Conservation (phyloP, 2,113 vertebrate genomes). For the Lanius collurio region DNA sequence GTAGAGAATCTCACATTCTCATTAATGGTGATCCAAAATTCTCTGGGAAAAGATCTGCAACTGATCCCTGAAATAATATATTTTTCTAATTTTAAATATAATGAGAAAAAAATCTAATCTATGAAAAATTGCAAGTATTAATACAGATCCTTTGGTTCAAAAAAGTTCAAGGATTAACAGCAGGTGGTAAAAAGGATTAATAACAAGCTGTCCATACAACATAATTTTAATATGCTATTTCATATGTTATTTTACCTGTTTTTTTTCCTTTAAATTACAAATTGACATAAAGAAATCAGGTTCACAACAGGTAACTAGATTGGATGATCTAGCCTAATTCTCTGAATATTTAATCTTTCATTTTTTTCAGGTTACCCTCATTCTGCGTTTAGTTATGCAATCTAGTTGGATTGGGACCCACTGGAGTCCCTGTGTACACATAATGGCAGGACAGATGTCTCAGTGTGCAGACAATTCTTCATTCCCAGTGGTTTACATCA, state of each 20-base stretch:
- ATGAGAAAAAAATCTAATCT: not conserved
- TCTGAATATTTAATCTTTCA: not conserved
- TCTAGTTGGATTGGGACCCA: not conserved
- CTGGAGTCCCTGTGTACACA: not conserved
- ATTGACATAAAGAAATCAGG: not conserved
- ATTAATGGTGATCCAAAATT: not conserved
- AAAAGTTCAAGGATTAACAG: not conserved
- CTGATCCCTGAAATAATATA: not conserved
- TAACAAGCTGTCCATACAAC: fast-evolving
- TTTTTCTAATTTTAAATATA: not conserved
- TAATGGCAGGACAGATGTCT: not conserved
- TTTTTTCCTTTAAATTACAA: not conserved
- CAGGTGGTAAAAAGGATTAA: not conserved
- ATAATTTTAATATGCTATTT: not conserved
- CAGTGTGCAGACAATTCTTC: not conserved
- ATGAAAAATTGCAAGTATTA: not conserved
- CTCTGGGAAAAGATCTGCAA: not conserved
- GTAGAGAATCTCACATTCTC: not conserved
- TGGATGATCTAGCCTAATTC: not conserved
- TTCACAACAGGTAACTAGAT: not conserved
- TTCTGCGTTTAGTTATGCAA: not conserved
- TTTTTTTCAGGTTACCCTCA: not conserved
- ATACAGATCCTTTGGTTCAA: not conserved
- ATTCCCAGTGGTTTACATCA: not conserved
- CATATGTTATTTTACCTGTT: not conserved